Conservation (phyloP, 1,140 invertebrate species). For the Danaus plexippus region DNA sequence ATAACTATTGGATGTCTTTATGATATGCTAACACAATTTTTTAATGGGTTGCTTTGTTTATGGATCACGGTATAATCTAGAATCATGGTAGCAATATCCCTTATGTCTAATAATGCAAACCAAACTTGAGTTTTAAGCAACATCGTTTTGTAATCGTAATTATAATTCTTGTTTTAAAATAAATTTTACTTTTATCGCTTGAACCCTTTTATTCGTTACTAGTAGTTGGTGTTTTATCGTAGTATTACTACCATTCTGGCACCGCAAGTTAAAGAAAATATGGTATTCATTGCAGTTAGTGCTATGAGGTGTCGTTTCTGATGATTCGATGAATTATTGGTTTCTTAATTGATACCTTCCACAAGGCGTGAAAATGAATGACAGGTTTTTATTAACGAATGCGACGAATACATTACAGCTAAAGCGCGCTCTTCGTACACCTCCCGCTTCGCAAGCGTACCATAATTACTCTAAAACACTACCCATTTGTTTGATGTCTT, state of each 20-base stretch:
- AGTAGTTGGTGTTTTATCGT: too few species aligned
- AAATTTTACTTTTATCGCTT: too few species aligned
- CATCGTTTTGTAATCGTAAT: too few species aligned
- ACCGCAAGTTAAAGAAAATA: not conserved
- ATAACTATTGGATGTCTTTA: slow-evolving; percentile 55
- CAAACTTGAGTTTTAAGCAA: too few species aligned
- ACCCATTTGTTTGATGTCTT: slow-evolving; percentile 72
- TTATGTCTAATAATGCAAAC: too few species aligned
- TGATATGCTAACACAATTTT: slow-evolving; percentile 48
- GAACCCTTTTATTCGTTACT: too few species aligned
- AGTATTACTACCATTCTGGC: too few species aligned
- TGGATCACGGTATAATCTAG: slow-evolving; percentile 20
- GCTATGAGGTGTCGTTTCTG: too few species aligned
- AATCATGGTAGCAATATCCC: too few species aligned
- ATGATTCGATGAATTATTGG: too few species aligned
- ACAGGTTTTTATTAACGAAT: slow-evolving; percentile 34
- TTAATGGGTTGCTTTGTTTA: slow-evolving; percentile 45
- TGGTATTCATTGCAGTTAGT: too few species aligned
- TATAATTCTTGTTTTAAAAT: too few species aligned
- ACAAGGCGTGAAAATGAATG: slow-evolving; percentile 28
- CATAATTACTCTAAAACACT: slow-evolving; percentile 72
- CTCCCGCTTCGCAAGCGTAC: slow-evolving; percentile 65
- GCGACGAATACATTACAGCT: slow-evolving; percentile 49
- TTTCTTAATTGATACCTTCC: slow-evolving; percentile 28
- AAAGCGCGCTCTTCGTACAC: slow-evolving; percentile 51